Percentiles rank a stretch among this genome's conserved stretches.
Evolutionary conservation across 2,888 invertebrate genomes (phyloP).

Genomic region (Endotricha flammealis): DNA sequence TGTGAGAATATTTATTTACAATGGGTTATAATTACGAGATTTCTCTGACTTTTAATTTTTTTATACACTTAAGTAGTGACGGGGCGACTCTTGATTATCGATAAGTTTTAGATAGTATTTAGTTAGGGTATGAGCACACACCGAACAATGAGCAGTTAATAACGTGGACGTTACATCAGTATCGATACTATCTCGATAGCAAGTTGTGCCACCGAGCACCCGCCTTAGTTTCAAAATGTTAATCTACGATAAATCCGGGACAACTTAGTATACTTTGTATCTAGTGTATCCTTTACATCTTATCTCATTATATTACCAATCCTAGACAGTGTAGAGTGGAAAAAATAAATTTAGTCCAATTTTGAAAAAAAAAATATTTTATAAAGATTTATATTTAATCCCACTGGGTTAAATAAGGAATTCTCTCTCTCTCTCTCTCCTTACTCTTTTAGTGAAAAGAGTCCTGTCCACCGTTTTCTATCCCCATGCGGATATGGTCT

Average conservation of each 20-base stretch:
- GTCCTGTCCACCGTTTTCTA: no score
- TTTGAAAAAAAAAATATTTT: no score
- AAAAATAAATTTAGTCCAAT: no score
- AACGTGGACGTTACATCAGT: conserved; percentile 6
- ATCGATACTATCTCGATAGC: conserved; percentile 5
- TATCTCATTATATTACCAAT: no score
- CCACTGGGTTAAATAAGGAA: no score
- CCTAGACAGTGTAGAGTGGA: no score
- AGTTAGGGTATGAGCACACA: conserved; percentile 1
- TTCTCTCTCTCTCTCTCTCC: no score
- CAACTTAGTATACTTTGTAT: conserved; percentile 3
- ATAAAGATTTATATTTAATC: no score
- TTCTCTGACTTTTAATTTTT: conserved; percentile 1
- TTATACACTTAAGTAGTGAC: not conserved
- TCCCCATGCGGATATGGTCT: no score
- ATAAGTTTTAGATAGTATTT: not conserved
- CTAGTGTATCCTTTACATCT: no score
- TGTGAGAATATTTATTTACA: conserved; percentile 1
- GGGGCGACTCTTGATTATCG: not conserved
- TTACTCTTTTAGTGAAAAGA: no score
- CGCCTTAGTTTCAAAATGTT: conserved; percentile 11
- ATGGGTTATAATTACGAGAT: conserved; percentile 4
- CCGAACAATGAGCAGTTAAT: conserved; percentile 9
- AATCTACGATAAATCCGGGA: conserved; percentile 6
- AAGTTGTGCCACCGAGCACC: conserved; percentile 5